A percentile compares a stretch with the other conserved stretches of the same genome.
Evolutionary conservation across 2,888 invertebrate genomes (phyloP).

Genomic region (Selenia dentaria): DNA sequence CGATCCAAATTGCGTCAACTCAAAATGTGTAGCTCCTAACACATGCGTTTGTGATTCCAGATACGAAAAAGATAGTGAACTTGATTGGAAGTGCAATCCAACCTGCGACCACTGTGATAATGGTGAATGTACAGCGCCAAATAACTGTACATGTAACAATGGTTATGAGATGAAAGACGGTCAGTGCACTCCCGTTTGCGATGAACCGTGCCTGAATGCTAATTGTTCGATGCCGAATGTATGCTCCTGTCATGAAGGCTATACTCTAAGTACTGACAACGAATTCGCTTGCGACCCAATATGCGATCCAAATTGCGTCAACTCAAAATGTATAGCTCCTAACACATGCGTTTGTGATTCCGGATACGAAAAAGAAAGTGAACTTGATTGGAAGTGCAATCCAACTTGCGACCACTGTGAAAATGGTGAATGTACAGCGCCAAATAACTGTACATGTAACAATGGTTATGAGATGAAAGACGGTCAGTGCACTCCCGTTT

Average conservation of each 20-base stretch:
- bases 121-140: slow-evolving; percentile 49
- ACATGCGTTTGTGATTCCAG: slow-evolving; percentile 73
- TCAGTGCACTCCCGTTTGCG: slow-evolving; percentile 30
- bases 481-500: slow-evolving; percentile 34
- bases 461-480: slow-evolving; percentile 34
- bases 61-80: slow-evolving; percentile 33
- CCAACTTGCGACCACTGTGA: slow-evolving; percentile 48
- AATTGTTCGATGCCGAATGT: slow-evolving; percentile 59
- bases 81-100: slow-evolving; percentile 43
- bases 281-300: slow-evolving; percentile 12
- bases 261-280: slow-evolving; percentile 8
- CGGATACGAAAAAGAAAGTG: slow-evolving; percentile 27
- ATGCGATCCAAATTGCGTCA: slow-evolving; percentile 57
- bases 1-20: slow-evolving; percentile 29
- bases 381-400: slow-evolving; percentile 15
- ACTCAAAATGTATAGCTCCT: slow-evolving; percentile 41
- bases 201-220: slow-evolving; percentile 38
- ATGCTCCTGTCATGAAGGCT: slow-evolving; percentile 43
- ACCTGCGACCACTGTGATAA: slow-evolving; percentile 41
- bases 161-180: slow-evolving; percentile 23
- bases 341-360: slow-evolving; percentile 40
- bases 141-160: slow-evolving; percentile 30
- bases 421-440: slow-evolving; percentile 67
- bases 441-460: slow-evolving; percentile 34
- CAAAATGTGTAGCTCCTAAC: slow-evolving; percentile 53